Conservation (phyloP, 1,140 invertebrate genomes). For the Sipha flava region DNA sequence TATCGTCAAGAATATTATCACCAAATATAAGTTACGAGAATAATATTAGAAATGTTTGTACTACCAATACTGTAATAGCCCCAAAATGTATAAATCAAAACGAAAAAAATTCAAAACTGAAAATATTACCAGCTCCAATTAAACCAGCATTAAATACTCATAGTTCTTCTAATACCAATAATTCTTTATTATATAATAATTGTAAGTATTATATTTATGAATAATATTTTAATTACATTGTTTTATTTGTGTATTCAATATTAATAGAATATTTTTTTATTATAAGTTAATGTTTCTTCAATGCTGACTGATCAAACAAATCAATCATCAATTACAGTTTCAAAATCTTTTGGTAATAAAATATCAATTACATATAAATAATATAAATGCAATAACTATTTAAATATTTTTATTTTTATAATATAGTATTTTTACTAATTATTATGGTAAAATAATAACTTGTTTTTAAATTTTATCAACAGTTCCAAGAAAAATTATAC, state of each 20-base stretch:
- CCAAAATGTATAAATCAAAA: background rate
- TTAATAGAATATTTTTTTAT: background rate
- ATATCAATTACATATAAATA: background rate
- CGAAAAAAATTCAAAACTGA: background rate
- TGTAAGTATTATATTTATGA: background rate
- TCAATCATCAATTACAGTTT: background rate
- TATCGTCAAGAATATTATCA: background rate
- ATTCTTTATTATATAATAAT: background rate
- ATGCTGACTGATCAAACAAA: background rate
- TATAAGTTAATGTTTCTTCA: constrained; percentile 25
- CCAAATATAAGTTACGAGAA: background rate
- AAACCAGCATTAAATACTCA: background rate
- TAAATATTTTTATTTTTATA: background rate
- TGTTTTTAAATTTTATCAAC: background rate
- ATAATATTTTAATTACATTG: background rate
- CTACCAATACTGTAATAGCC: background rate
- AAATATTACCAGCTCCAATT: background rate
- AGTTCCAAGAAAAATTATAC: background rate
- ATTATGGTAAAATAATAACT: background rate
- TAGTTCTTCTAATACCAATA: background rate
- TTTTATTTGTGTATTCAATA: background rate
- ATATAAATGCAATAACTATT: background rate
- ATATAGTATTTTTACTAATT: background rate
- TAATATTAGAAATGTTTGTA: background rate
- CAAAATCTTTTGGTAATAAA: constrained; percentile 11